Evolutionary conservation across 1,140 invertebrate species (phyloP), one percentile per base, ranked within the genome.

Genomic region (Drosophila trapezifrons): DNA sequence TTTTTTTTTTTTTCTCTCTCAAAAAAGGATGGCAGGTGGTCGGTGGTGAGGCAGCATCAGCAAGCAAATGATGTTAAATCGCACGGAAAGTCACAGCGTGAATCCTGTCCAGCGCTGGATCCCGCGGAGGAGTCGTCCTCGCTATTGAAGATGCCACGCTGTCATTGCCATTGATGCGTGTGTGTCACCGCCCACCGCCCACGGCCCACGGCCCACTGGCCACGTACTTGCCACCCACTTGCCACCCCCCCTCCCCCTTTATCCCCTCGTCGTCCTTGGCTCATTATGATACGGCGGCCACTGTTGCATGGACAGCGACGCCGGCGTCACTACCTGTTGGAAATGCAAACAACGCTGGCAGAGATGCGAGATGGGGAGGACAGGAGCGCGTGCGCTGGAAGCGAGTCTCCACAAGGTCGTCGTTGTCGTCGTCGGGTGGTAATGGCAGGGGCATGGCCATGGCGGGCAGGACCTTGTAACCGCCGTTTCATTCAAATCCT

Each of bases 271-370:
- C 55, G 67, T 57, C 69, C 69, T 71, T 71, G 80, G 76, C 84
- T 83, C 83, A 87, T 83, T 86, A 86, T 76, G 69, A 87, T 37
- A 76, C 74, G 78, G 64, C 83, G 79, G 64, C 63, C 74, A 83
- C 83, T 87, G 83, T 87, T 87, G 83, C 83, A 87, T 74, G 64
- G 76, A 45, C 82, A 65, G 65, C 82, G 82, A 64, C 62, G 81
- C 38, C 52, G 40, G 29, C 81, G 13, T 42, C 77, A 71, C 84
- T 89, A 86, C 83, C 83, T 86, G 83, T 86, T 86, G 83, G 83
- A 86, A 86, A 80, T 74, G 83, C 83, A 89, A 86, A 86, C 84
- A 87, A 46, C 51, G 74, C 38, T 62, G 62, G 35, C 82, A 70
- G 64, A 58, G 57, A 25, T 29, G 20, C 55, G 32, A 29, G 15